These are phyloP conservation scores for Recurvirostra avosetta DNA, from an alignment of 2,113 vertebrate species.

Conservation along the genomic window DNA sequence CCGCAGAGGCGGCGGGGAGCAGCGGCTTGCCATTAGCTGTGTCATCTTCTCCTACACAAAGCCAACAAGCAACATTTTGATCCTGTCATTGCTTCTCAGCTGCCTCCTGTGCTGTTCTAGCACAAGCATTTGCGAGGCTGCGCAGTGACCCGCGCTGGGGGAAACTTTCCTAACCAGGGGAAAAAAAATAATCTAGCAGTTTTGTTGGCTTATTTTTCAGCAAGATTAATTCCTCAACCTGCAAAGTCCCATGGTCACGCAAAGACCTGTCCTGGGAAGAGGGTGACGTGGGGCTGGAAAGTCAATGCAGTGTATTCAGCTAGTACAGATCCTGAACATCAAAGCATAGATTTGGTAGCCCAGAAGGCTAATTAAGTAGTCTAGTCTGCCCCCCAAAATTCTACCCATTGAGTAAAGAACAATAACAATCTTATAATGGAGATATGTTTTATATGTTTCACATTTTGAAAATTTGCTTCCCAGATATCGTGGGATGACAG, in stretches of 20 bases:
- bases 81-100: too few species aligned
- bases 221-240: not conserved
- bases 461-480: not conserved
- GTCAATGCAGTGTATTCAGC: not conserved
- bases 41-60: too few species aligned
- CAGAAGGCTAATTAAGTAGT: not conserved
- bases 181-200: not conserved
- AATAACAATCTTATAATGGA: not conserved
- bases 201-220: not conserved
- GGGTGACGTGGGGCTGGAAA: not conserved
- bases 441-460: accelerated
- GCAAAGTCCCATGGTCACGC: not conserved
- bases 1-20: not conserved
- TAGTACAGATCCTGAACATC: not conserved
- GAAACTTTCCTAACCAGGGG: not conserved
- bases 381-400: not conserved
- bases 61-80: too few species aligned
- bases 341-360: not conserved
- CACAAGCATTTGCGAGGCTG: too few species aligned
- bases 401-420: not conserved
- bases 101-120: too few species aligned
- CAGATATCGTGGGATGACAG: not conserved
- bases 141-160: not conserved
- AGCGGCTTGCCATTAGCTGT: too few species aligned
- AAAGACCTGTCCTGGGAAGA: not conserved